Conservation (phyloP, 2,888 invertebrate genomes). For the Lepeophtheirus nordmannii region DNA sequence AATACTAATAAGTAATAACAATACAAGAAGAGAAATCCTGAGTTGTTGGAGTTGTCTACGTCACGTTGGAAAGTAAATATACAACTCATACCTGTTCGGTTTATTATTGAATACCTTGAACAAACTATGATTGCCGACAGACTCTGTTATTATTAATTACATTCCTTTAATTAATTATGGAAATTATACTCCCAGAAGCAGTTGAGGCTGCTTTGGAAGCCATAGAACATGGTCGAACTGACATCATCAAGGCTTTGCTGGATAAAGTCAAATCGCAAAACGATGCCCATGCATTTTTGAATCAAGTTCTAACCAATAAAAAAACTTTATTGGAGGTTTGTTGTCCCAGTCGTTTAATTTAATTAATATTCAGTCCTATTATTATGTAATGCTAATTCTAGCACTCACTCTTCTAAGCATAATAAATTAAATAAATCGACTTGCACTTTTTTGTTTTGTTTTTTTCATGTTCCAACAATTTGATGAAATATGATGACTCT, state of each 20-base stretch:
- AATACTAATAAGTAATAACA: neutral
- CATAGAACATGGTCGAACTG: constrained; percentile 1
- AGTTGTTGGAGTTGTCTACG: constrained; percentile 6
- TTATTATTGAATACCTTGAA: too few species aligned
- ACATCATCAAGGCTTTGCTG: constrained; percentile 4
- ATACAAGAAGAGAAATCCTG: neutral
- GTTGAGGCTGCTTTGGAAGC: constrained; percentile 5
- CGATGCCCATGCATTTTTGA: neutral
- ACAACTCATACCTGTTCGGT: neutral
- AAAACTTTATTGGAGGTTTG: constrained; percentile 1
- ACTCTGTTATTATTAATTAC: too few species aligned
- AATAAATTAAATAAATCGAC: neutral
- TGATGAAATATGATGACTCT: too few species aligned
- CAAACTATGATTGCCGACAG: too few species aligned
- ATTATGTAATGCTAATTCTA: neutral
- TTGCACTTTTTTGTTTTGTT: too few species aligned
- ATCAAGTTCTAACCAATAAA: neutral
- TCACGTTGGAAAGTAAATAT: constrained; percentile 1
- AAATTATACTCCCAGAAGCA: neutral
- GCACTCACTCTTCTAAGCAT: too few species aligned
- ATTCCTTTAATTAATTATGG: neutral
- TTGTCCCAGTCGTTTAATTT: neutral
- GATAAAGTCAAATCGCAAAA: neutral
- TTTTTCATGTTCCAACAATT: too few species aligned
- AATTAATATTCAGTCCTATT: neutral